Evolutionary conservation across 2,797 vertebrate genomes (phyloP).

Genomic region (Bryconaethiops microstoma): DNA sequence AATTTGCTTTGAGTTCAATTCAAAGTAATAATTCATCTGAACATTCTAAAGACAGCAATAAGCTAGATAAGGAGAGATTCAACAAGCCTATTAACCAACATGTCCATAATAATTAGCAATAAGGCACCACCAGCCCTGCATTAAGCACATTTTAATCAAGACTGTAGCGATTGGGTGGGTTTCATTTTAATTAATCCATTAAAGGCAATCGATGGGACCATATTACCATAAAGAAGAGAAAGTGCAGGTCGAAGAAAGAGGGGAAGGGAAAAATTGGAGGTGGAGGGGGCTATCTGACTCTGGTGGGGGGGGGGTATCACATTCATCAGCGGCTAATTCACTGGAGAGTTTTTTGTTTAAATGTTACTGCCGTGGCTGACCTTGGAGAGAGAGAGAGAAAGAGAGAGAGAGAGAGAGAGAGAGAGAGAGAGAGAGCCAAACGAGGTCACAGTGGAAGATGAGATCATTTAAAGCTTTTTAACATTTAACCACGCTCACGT

Average conservation of each 20-base stretch:
- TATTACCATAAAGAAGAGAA: conserved; percentile 34
- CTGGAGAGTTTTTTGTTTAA: conserved; percentile 7
- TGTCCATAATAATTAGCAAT: conserved; percentile 28
- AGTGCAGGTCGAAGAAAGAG: conserved; percentile 23
- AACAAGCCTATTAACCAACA: conserved; percentile 13
- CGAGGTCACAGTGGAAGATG: conserved; percentile 3
- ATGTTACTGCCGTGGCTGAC: conserved; percentile 31
- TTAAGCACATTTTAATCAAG: conserved; percentile 28
- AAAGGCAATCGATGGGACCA: conserved; percentile 32
- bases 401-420: neutral
- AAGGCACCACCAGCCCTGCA: neutral
- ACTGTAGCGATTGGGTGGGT: conserved; percentile 27
- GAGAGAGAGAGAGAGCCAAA: neutral
- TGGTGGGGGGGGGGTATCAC: conserved; percentile 14
- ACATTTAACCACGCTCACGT: conserved; percentile 5
- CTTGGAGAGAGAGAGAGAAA: conserved; percentile 26
- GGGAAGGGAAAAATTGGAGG: neutral
- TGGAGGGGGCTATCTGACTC: neutral
- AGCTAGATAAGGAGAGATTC: conserved; percentile 13
- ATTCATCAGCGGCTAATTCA: conserved; percentile 25
- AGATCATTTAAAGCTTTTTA: conserved; percentile 26
- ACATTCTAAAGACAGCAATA: neutral
- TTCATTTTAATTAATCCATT: conserved; percentile 40
- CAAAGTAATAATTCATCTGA: neutral
- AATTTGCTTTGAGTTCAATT: neutral